A percentile compares a stretch with the other conserved stretches of the same genome.
Evolutionary conservation across 2,797 vertebrate species (phyloP).

Genomic region (Leptatherina wallacei): DNA sequence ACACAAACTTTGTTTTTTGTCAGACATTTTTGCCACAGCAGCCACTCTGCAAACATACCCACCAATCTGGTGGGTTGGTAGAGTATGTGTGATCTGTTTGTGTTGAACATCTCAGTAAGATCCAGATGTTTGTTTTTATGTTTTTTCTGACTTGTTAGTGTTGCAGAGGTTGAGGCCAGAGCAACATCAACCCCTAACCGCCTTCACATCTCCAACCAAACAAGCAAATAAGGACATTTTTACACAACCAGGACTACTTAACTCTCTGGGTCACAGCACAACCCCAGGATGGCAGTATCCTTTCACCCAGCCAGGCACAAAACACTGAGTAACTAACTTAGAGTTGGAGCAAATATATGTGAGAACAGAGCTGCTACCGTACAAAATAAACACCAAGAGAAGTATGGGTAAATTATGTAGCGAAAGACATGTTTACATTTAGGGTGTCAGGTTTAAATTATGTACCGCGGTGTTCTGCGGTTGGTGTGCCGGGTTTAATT

Average conservation of each 20-base stretch:
- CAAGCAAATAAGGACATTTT: conserved; percentile 61
- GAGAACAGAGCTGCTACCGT: conserved; percentile 70
- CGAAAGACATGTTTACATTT: conserved; percentile 76
- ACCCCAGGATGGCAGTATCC: conserved; percentile 44
- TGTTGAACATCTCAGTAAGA: conserved; percentile 41
- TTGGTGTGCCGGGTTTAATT: conserved; percentile 70
- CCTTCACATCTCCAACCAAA: conserved; percentile 48
- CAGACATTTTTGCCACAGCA: conserved; percentile 57
- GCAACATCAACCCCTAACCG: conserved; percentile 37
- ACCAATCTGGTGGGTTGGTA: conserved; percentile 36
- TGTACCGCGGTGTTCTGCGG: conserved; percentile 67
- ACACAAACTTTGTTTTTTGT: conserved; percentile 14
- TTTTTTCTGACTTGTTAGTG: conserved; percentile 54
- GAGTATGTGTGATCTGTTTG: conserved; percentile 33
- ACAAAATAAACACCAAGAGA: conserved; percentile 73
- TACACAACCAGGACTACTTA: conserved; percentile 47
- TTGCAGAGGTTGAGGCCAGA: conserved; percentile 44
- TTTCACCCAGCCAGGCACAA: conserved; percentile 44
- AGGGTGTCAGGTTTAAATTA: conserved; percentile 80
- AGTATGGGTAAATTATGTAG: conserved; percentile 74
- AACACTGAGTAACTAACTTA: conserved; percentile 17
- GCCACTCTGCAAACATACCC: conserved; percentile 64
- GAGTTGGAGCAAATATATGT: conserved; percentile 55
- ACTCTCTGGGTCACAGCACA: conserved; percentile 54
- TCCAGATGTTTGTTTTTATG: conserved; percentile 57